Evolutionary conservation across 2,797 vertebrate genomes (phyloP).

Genomic region (Eulemur rubriventer): DNA sequence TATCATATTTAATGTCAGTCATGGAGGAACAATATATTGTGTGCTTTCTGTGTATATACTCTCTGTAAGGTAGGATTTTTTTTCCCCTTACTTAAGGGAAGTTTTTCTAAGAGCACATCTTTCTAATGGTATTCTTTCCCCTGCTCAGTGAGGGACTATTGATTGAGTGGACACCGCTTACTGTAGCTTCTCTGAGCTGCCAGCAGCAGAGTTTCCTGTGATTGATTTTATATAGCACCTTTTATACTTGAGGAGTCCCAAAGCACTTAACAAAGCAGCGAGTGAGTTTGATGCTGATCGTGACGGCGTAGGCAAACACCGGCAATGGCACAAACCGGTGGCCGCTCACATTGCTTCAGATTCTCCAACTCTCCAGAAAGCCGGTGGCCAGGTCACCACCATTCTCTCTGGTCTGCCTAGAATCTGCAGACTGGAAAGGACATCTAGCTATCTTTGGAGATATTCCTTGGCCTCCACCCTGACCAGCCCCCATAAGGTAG

Average conservation of each 20-base stretch:
- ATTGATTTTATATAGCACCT: constrained; percentile 78
- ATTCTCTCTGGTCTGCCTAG: background rate
- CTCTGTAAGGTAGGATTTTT: background rate
- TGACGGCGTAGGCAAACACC: background rate
- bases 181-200: constrained; percentile 62
- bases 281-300: constrained; percentile 36
- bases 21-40: background rate
- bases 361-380: background rate
- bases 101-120: constrained; percentile 71
- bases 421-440: background rate
- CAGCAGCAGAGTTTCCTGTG: constrained; percentile 61
- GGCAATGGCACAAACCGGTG: fast-evolving
- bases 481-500: background rate
- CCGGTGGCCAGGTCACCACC: background rate
- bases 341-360: background rate
- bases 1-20: background rate
- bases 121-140: constrained; percentile 68
- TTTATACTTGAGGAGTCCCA: constrained; percentile 76
- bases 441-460: background rate
- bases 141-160: constrained; percentile 69
- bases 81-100: constrained; percentile 5
- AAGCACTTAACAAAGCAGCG: constrained; percentile 68
- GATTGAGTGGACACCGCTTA: constrained; percentile 67
- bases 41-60: background rate
- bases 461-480: background rate